Percentiles rank a stretch among this genome's conserved stretches.
Evolutionary conservation across 2,797 vertebrate species (phyloP).

Genomic region (Yasuhikotakia modesta): DNA sequence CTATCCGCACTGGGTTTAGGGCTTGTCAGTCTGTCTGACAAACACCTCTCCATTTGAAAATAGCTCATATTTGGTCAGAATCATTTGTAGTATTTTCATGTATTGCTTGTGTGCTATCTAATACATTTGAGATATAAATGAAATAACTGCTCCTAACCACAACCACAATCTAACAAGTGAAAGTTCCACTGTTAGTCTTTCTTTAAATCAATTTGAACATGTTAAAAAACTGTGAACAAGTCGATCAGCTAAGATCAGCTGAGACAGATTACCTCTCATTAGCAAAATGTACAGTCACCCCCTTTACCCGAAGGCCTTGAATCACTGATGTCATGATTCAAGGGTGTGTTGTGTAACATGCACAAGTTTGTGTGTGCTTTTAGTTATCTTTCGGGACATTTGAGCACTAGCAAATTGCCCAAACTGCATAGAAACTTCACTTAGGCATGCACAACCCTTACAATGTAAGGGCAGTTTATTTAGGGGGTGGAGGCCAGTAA

Average conservation of each 20-base stretch:
- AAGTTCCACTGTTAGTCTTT: neutral
- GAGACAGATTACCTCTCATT: neutral
- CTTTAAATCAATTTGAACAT: no score
- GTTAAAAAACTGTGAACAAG: neutral
- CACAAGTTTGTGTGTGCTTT: no score
- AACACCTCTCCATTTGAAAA: neutral
- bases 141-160: constrained; percentile 1
- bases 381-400: no score
- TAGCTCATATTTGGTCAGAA: neutral
- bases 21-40: neutral
- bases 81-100: neutral
- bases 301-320: neutral
- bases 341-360: neutral
- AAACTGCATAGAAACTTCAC: neutral
- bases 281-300: neutral
- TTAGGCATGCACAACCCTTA: neutral
- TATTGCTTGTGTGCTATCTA: neutral
- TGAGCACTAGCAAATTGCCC: neutral
- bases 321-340: constrained; percentile 12
- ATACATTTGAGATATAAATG: neutral
- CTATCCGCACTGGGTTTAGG: neutral
- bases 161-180: neutral
- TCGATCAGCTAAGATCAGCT: neutral
- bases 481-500: neutral
- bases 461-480: neutral